Evolutionary conservation across 1,140 invertebrate species (phyloP), one percentile per base, ranked within the genome.

Genomic region (Drosophila orosa): DNA sequence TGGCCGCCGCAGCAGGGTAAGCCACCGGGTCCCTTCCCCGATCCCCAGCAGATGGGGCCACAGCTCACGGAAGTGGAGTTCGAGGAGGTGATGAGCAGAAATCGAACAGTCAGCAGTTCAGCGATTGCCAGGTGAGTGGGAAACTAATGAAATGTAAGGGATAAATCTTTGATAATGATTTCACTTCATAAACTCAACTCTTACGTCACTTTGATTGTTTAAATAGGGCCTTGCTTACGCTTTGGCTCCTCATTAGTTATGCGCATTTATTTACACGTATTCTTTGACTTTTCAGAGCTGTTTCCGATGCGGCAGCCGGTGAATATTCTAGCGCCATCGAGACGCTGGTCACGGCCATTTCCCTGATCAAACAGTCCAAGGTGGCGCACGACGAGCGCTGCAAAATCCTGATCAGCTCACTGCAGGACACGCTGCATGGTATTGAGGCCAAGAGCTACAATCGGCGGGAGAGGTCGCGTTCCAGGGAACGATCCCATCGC

Each of bases 311-410:
- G 3, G 98, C 98, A 27, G 97, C 97, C 60, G 98, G 98, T 13
- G 98, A 99, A 93, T 99, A 98, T 93, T 97, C 97, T 0, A 98
- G 97, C 92, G 99, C 99, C 47, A 99, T 99, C 85, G 98, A 99
- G 93, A 99, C 99, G 6, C 93, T 99, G 63, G 98, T 99, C 5
- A 99, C 99, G 2, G 99, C 99, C 3, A 99, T 99, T 78, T 99
- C 98, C 5, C 93, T 99, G 19, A 99, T 99, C 67, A 99, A 99
- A 93, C 98, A 99, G 93, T 99, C 98, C 19, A 99, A 99, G 93
- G 97, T 99, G 60, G 97, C 98, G 0, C 96, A 97, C 90, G 99
- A 99, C 93, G 99, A 99, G 91, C 94, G 99, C 40, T 99, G 99
- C 93, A 99, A 99, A 93, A 99, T 99, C 76, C 93, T 99, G 12